Percentiles rank a stretch among this genome's conserved stretches.
phyloP scores from a whole-genome alignment of 2,888 invertebrate genomes.

The Clusia tigrina region DNA sequence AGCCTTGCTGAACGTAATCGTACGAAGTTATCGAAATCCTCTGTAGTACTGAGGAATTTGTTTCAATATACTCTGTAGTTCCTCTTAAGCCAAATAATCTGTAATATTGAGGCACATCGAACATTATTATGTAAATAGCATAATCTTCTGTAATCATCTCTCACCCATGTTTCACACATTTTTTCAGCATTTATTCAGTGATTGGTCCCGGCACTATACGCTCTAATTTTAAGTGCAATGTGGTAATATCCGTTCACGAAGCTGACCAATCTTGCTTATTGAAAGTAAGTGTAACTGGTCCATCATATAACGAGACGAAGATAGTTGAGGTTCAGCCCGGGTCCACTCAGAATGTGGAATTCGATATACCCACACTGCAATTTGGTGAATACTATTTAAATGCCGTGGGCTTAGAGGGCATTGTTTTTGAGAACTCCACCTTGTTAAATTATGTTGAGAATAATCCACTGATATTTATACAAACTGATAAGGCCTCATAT shows the following conservation, averaged over 20 bases:
- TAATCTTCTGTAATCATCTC: too few relatives aligned
- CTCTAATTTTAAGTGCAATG: constrained; percentile 85
- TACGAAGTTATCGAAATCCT: too few relatives aligned
- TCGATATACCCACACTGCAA: constrained; percentile 70
- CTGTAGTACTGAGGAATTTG: too few relatives aligned
- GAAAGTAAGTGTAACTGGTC: constrained; percentile 78
- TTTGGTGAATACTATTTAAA: constrained; percentile 52
- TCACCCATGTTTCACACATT: too few relatives aligned
- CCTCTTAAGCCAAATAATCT: too few relatives aligned
- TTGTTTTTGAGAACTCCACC: constrained; percentile 78
- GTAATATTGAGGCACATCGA: too few relatives aligned
- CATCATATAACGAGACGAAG: constrained; percentile 74
- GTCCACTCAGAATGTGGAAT: constrained; percentile 73
- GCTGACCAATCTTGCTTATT: constrained; percentile 64
- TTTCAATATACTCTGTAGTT: too few relatives aligned
- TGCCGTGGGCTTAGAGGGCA: constrained; percentile 72
- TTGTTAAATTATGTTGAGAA: constrained; percentile 77
- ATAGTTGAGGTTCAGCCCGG: constrained; percentile 76
- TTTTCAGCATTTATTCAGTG: constrained; percentile 71
- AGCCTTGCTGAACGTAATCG: too few relatives aligned
- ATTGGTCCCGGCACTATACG: constrained; percentile 81
- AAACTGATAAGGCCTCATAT: constrained; percentile 92
- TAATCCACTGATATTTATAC: constrained; percentile 77
- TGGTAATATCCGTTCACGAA: constrained; percentile 73
- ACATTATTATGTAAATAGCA: too few relatives aligned